Evolutionary conservation across 1,140 invertebrate genomes (phyloP).

Genomic region (Frieseomelitta varia): DNA sequence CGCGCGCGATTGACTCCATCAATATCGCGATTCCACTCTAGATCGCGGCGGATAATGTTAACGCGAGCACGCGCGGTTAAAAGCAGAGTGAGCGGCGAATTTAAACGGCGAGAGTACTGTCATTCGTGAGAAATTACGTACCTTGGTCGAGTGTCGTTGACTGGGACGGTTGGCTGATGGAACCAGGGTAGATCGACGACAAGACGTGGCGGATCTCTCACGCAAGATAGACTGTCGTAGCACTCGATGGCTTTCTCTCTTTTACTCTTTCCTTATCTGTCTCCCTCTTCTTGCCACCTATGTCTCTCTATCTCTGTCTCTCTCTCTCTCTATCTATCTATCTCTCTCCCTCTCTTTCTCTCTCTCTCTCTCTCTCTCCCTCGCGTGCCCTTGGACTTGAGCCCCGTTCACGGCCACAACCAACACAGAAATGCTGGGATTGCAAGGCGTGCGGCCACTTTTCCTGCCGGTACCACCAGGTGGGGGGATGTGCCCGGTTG

Average conservation of each 20-base stretch:
- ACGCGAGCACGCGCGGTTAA: neutral
- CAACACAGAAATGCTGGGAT: slow-evolving; percentile 80
- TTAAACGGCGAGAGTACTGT: neutral
- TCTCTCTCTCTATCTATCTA: slow-evolving; percentile 6
- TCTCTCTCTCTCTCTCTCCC: slow-evolving; percentile 57
- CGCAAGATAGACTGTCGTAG: slow-evolving; percentile 57
- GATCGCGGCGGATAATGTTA: neutral
- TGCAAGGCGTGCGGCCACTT: slow-evolving; percentile 79
- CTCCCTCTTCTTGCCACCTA: neutral
- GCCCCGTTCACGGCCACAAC: slow-evolving; percentile 80
- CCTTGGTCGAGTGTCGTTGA: slow-evolving; percentile 39
- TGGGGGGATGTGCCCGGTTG: slow-evolving; percentile 73
- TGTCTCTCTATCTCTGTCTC: slow-evolving; percentile 33
- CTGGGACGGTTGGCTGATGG: slow-evolving; percentile 25
- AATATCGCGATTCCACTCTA: too few species aligned
- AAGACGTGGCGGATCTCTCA: slow-evolving; percentile 50
- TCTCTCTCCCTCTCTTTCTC: slow-evolving; percentile 45
- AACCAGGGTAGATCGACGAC: slow-evolving; percentile 56
- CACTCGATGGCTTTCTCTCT: slow-evolving; percentile 51
- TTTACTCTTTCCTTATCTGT: neutral
- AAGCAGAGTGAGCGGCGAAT: neutral
- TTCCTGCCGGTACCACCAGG: slow-evolving; percentile 75
- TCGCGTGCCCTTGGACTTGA: slow-evolving; percentile 81
- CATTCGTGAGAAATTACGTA: slow-evolving; percentile 57
- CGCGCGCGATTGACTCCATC: neutral